phyloP scores from a whole-genome alignment of 2,113 vertebrate genomes.

The Otocyon megalotis region DNA sequence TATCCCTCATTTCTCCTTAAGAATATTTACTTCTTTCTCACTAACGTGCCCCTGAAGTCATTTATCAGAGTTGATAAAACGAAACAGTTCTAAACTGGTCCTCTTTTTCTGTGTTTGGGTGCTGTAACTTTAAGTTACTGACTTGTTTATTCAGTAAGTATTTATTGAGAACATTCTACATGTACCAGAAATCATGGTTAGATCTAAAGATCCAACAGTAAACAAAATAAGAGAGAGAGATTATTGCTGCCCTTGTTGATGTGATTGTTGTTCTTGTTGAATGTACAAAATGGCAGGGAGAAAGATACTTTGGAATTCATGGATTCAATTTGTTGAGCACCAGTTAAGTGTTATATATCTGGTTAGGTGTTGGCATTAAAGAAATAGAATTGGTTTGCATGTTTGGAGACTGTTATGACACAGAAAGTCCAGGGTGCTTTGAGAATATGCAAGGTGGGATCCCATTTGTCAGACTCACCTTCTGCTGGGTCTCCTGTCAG shows the following conservation, averaged over 20 bases:
- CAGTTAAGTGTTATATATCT: neutral
- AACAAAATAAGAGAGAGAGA: neutral
- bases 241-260: neutral
- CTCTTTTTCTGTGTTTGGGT: neutral
- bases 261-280: neutral
- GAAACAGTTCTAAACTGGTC: neutral
- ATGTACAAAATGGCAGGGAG: neutral
- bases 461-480: neutral
- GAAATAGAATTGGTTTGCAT: neutral
- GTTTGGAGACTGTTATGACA: rapidly evolving
- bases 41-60: neutral
- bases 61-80: neutral
- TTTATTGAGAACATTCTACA: neutral
- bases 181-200: neutral
- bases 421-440: rapidly evolving
- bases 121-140: neutral
- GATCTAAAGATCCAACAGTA: neutral
- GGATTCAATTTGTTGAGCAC: neutral
- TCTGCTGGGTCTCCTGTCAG: neutral
- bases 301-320: neutral
- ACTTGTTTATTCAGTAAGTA: neutral
- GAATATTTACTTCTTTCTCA: neutral
- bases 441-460: too few relatives aligned
- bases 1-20: neutral
- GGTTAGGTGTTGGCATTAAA: neutral